Base-by-base conservation (phyloP, 2,113 vertebrate genomes). In the Hyla sarda region DNA sequence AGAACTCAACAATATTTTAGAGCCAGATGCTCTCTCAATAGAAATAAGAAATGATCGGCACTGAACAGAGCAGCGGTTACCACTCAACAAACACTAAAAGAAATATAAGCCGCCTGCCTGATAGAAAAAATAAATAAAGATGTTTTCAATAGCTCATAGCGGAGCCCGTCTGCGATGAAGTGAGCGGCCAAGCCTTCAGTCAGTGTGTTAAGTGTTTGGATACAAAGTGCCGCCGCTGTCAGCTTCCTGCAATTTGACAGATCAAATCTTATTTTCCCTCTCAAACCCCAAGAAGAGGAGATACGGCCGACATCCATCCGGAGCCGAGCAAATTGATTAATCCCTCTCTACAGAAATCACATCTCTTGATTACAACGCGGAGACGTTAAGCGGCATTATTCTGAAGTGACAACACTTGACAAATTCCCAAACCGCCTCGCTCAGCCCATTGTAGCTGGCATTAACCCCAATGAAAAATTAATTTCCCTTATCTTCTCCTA, bases 401-500 rank as follows among this genome's bases (percentile, higher is more conserved):
- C 95, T 91, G 91, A 92, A 96, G 94, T 95, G 96, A 97, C 96
- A 96, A 95, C 94, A 95, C 96, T 96, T 96, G 95, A 96, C 95
- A 95, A 96, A 96, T 96, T 95, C 95, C 95, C 95, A 94, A 92
- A 93, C 94, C 93, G 91, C 92, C 94, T 92, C 91, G 90, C 93
- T 90, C 92, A 90, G 93, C 96, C 85, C 93, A 97, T 98, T 98
- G 96, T 97, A 94, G 94, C 95, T 96, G 95, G 95, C 94, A 96
- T 97, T 97, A 97, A 96, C 95, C 96, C 94, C 93, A 96, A 97
- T 98, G 96, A 99, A 99, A 98, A 97, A 98, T 97, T 98, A 97
- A 99, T 98, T 99, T 98, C 93, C 96, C 97, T 99, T 99, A 99
- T 99, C 98, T 95, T 94, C 92, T 90, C 92, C 94, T 97, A 97